Evolutionary conservation across 2,113 vertebrate genomes (phyloP).

Genomic region (Candoia aspera): DNA sequence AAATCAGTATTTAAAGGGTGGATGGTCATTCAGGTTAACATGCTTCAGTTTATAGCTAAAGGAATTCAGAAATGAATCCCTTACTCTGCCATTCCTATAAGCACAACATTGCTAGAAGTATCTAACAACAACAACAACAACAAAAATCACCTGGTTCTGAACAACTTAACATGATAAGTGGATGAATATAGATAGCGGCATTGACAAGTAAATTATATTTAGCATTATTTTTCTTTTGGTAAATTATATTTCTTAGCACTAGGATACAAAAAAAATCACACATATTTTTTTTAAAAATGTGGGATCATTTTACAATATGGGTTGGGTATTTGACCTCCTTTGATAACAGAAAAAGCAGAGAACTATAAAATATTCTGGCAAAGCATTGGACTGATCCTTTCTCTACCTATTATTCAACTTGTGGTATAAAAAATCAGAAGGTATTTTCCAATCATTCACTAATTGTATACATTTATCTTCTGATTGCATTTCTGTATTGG

Average conservation of each 20-base stretch:
- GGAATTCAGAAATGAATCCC: slow-evolving; percentile 52
- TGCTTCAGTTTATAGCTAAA: slow-evolving; percentile 58
- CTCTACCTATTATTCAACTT: slow-evolving; percentile 48
- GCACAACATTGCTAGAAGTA: slow-evolving; percentile 30
- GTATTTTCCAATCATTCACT: slow-evolving; percentile 12
- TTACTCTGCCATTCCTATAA: slow-evolving; percentile 46
- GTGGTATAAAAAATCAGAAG: slow-evolving; percentile 19
- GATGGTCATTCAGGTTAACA: slow-evolving; percentile 51
- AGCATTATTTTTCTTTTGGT: slow-evolving; percentile 58
- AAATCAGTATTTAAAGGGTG: slow-evolving; percentile 49
- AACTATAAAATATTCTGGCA: slow-evolving; percentile 42
- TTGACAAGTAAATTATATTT: slow-evolving; percentile 57
- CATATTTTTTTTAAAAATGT: not conserved
- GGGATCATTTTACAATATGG: slow-evolving; percentile 48
- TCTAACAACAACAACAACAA: slow-evolving; percentile 43
- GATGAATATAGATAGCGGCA: slow-evolving; percentile 57
- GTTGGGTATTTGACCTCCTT: slow-evolving; percentile 47
- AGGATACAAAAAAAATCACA: slow-evolving; percentile 30
- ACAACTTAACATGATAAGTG: slow-evolving; percentile 56
- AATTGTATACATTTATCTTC: not conserved
- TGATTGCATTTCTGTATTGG: not conserved
- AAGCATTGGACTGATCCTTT: slow-evolving; percentile 39
- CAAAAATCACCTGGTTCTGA: slow-evolving; percentile 19
- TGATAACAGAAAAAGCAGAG: slow-evolving; percentile 43
- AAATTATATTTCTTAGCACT: slow-evolving; percentile 55